Base-by-base conservation (phyloP, 1,140 invertebrate species). In the Lepidurus arcticus region DNA sequence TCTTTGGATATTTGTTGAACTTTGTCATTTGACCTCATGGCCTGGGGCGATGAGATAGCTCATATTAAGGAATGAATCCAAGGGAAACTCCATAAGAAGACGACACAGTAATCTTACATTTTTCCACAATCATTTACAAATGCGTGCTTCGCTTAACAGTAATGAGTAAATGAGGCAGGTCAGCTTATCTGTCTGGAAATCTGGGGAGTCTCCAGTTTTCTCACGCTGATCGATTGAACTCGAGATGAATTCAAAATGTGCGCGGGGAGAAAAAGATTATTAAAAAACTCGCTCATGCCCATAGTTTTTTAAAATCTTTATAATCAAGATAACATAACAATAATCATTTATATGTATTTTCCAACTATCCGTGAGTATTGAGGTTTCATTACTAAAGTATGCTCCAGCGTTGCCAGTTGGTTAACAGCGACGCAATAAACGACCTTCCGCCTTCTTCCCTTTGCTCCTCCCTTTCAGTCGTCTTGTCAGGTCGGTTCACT, bases 401-500 rank as follows among this genome's bases (percentile, higher is more conserved):
- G 6, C 21, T 65, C 7, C 53, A 65, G 53, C 16, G 53, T 65
- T 65, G 53, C 53, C 53, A 65, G 13, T 34, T n/a, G 21, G 8
- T 13, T n/a, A 21, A 65, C 53, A 65, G 21, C 53, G 53, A 65
- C 8, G 53, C 53, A 65, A 65, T 3, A 34, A 34, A 65, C 1
- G 53, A 21, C 16, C 53, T 65, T 65, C 53, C 53, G 53, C 53
- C 53, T 65, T 65, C 53, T 65, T 65, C 0, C 8, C 53, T 16
- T 7, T 7, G 13, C 53, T 65, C 53, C 53, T 9, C 53, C 53
- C 53, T 65, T 16, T 65, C 53, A 7, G 45, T 65, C 53, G 16
- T 21, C 53, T 65, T 65, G 53, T 65, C 53, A 65, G 53, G 16
- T n/a, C 53, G 53, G 53, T n/a, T 65, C 21, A 65, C 53, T 65